Evolutionary conservation across 2,797 vertebrate genomes (phyloP).

Genomic region (Odontamblyopus lacepedii): DNA sequence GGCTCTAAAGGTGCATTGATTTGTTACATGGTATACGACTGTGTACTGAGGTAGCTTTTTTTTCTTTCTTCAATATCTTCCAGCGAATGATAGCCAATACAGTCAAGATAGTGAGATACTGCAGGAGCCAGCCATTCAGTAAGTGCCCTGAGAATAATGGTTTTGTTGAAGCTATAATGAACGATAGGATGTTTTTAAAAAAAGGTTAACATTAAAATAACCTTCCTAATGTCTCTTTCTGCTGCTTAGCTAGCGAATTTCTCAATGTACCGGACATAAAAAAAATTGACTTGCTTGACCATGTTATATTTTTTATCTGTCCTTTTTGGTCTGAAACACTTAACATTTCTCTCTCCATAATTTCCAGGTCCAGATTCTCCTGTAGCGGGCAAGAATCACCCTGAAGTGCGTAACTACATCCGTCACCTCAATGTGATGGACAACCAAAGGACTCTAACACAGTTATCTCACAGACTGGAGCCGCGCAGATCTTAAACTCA

Average conservation of each 20-base stretch:
- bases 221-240: background rate
- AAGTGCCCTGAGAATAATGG: conserved; percentile 66
- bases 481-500: conserved; percentile 87
- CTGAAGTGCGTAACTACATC: conserved; percentile 90
- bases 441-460: conserved; percentile 97
- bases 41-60: background rate
- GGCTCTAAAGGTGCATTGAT: conserved; percentile 51
- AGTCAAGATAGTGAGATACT: conserved; percentile 90
- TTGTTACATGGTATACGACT: conserved; percentile 13
- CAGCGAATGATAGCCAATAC: conserved; percentile 98
- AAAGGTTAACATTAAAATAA: background rate
- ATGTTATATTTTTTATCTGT: too few relatives aligned
- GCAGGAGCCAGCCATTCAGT: conserved; percentile 94
- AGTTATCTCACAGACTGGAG: conserved; percentile 94
- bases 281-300: background rate
- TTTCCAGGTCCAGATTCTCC: conserved; percentile 86
- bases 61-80: conserved; percentile 55
- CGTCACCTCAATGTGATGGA: conserved; percentile 95
- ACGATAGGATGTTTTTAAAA: background rate
- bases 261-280: background rate
- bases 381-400: conserved; percentile 91
- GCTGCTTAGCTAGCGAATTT: background rate
- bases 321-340: too few relatives aligned
- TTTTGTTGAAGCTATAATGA: background rate
- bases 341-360: background rate